Evolutionary conservation across 1,140 invertebrate species (phyloP).

Genomic region (Papilio xuthus): DNA sequence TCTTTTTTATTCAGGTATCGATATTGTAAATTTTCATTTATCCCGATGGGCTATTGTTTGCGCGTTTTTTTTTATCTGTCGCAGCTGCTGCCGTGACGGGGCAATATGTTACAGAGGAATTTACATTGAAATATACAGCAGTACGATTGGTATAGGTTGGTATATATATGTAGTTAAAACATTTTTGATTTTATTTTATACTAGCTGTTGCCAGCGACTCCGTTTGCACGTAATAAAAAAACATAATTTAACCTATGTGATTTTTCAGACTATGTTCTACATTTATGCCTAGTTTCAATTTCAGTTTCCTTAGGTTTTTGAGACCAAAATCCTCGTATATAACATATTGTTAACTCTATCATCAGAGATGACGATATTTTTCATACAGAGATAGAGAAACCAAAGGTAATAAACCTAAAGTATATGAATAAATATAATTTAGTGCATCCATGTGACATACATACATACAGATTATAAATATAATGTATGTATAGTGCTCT

Average conservation of each 20-base stretch:
- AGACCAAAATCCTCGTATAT: no score
- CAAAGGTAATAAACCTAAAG: no score
- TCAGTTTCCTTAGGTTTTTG: no score
- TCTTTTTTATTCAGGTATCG: conserved; percentile 27
- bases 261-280: no score
- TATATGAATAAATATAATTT: no score
- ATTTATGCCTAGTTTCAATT: no score
- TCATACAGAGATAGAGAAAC: no score
- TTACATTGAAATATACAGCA: conserved; percentile 8
- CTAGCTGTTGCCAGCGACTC: no score
- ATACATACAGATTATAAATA: background rate
- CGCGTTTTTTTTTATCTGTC: conserved; percentile 20
- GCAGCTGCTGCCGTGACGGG: conserved; percentile 17
- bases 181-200: background rate
- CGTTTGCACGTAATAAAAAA: no score
- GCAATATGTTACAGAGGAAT: conserved; percentile 7
- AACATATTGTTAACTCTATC: no score
- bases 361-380: no score
- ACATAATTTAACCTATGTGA: no score
- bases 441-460: background rate
- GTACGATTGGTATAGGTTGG: background rate
- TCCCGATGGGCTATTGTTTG: background rate
- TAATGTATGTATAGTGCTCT: background rate
- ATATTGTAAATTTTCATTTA: conserved; percentile 33
- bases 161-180: background rate